Evolutionary conservation across 1,140 invertebrate species (phyloP).

Genomic region (Lepeophtheirus salmonis): DNA sequence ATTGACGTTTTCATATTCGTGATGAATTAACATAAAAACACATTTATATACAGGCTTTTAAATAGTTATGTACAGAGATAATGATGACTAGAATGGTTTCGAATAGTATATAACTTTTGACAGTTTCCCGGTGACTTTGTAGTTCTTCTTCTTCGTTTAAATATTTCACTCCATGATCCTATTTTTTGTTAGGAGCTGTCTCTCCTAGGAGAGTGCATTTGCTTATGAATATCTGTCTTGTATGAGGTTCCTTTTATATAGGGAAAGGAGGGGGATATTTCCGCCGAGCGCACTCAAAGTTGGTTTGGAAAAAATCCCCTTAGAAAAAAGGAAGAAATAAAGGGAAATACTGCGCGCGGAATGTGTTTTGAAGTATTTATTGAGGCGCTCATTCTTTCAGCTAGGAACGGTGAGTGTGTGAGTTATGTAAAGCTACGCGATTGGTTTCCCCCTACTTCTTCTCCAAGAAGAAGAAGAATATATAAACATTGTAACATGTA

Average conservation of each 20-base stretch:
- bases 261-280: not conserved
- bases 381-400: not conserved
- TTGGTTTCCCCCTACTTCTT: too few relatives aligned
- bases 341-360: too few relatives aligned
- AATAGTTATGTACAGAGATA: not conserved
- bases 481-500: not conserved
- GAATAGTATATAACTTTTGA: not conserved
- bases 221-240: not conserved
- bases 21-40: too few relatives aligned
- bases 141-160: not conserved
- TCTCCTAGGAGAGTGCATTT: not conserved
- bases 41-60: too few relatives aligned
- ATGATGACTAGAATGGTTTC: not conserved
- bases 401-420: not conserved
- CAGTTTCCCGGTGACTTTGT: not conserved
- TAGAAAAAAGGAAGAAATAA: not conserved
- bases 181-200: not conserved
- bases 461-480: too few relatives aligned
- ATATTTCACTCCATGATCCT: too few relatives aligned
- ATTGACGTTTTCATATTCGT: too few relatives aligned
- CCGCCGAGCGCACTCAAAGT: not conserved
- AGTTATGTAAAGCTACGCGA: not conserved
- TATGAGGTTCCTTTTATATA: not conserved
- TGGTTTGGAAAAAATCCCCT: not conserved
- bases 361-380: not conserved